Conservation (phyloP, 1,140 invertebrate genomes). For the Pachyrhynchus sulphureomaculatus region DNA sequence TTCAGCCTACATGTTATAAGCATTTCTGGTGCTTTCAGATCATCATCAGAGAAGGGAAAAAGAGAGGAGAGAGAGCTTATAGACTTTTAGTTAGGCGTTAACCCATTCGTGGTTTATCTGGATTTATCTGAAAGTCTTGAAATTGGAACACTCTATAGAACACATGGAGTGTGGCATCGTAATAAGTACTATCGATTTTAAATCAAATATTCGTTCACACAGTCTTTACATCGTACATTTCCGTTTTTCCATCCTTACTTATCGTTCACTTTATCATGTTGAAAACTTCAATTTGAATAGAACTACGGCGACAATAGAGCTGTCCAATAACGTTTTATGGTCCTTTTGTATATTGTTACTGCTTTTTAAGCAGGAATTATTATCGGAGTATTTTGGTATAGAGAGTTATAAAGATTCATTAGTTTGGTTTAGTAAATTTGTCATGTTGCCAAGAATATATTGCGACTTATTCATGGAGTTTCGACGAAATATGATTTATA, state of each 20-base stretch:
- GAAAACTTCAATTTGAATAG: slow-evolving; percentile 23
- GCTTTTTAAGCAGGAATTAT: slow-evolving; percentile 11
- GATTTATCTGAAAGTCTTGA: too few relatives aligned
- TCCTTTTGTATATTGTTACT: background rate
- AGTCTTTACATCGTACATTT: slow-evolving; percentile 8
- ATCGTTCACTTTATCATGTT: slow-evolving; percentile 18
- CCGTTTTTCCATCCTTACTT: slow-evolving; percentile 10
- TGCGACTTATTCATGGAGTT: too few relatives aligned
- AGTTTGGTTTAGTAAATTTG: background rate
- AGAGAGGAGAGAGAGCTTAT: too few relatives aligned
- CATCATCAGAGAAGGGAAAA: too few relatives aligned
- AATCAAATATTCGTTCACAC: slow-evolving; percentile 8
- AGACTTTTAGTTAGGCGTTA: too few relatives aligned
- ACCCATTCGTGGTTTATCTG: too few relatives aligned
- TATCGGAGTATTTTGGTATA: background rate
- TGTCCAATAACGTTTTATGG: slow-evolving; percentile 23
- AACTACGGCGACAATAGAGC: slow-evolving; percentile 21
- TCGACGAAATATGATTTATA: too few relatives aligned
- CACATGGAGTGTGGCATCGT: background rate
- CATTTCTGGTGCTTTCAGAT: too few relatives aligned
- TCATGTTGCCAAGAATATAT: background rate
- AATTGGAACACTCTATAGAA: background rate
- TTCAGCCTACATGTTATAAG: too few relatives aligned
- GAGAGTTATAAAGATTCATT: background rate
- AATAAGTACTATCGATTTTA: background rate